Evolutionary conservation across 2,888 invertebrate species (phyloP).

Genomic region (Diarsia brunnea): DNA sequence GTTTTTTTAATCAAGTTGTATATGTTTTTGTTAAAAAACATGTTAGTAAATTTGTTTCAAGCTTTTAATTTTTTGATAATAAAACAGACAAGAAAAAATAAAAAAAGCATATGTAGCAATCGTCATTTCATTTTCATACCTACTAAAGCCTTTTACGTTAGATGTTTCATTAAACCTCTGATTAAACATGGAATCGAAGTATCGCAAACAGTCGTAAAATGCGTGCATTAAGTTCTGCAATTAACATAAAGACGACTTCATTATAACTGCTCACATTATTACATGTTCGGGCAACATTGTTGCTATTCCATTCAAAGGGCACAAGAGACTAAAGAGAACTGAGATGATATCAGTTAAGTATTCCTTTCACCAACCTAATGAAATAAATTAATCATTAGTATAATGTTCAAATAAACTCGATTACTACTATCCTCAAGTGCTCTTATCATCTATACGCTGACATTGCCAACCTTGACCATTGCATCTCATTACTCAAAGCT

Average conservation of each 20-base stretch:
- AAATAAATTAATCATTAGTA: not conserved
- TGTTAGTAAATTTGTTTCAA: not conserved
- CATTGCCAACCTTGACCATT: too few species aligned
- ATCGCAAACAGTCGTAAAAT: conserved; percentile 54
- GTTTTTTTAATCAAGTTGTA: conserved; percentile 43
- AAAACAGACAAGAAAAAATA: not conserved
- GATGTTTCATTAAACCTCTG: conserved; percentile 43
- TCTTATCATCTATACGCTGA: too few species aligned
- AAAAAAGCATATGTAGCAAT: not conserved
- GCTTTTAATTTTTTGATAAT: conserved; percentile 8
- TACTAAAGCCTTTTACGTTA: conserved; percentile 37
- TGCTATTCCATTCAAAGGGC: conserved; percentile 9
- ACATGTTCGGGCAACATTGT: conserved; percentile 31
- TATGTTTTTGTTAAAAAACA: conserved; percentile 9
- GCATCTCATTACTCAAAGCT: too few species aligned
- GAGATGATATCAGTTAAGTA: not conserved
- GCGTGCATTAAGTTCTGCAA: conserved; percentile 35
- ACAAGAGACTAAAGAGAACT: not conserved
- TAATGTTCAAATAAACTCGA: not conserved
- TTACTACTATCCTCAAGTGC: too few species aligned
- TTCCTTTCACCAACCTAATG: not conserved
- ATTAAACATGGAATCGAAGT: conserved; percentile 41
- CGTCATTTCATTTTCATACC: conserved; percentile 5
- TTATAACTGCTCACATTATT: conserved; percentile 36
- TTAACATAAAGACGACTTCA: conserved; percentile 49